A percentile compares a stretch with the other conserved stretches of the same genome.
phyloP scores from a whole-genome alignment of 2,888 invertebrate species.

The Leucoptera coffeella region DNA sequence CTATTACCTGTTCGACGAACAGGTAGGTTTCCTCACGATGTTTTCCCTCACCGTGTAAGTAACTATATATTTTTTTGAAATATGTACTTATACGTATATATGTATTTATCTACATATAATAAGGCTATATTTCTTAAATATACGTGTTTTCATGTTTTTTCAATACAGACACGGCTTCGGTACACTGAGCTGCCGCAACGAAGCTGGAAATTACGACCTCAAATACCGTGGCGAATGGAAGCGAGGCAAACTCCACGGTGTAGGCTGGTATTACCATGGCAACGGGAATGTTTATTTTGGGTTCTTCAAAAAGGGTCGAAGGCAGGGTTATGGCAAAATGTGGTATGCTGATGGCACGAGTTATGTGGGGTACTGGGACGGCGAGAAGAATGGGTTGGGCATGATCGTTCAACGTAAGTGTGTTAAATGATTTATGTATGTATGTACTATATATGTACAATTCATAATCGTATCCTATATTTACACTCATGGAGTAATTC shows the following conservation, averaged over 20 bases:
- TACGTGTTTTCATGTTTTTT: too few species aligned
- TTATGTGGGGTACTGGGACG: conserved; percentile 58
- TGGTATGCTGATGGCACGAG: conserved; percentile 54
- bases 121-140: too few species aligned
- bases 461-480: too few species aligned
- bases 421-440: too few species aligned
- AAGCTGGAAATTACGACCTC: conserved; percentile 28
- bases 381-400: conserved; percentile 42
- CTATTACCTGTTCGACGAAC: too few species aligned
- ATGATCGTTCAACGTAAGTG: conserved; percentile 44
- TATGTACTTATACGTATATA: too few species aligned
- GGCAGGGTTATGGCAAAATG: conserved; percentile 56
- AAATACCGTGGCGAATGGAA: conserved; percentile 57
- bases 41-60: too few species aligned
- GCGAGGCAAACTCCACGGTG: conserved; percentile 49
- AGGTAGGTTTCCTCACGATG: too few species aligned
- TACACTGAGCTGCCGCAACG: conserved; percentile 25
- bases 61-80: too few species aligned
- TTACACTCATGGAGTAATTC: too few species aligned
- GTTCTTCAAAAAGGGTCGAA: conserved; percentile 34
- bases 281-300: conserved; percentile 59
- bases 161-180: conserved; percentile 60
- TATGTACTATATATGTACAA: too few species aligned
- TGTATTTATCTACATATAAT: too few species aligned
- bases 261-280: conserved; percentile 48